phyloP scores from a whole-genome alignment of 2,888 invertebrate species.

The Oxyscelio sp. region DNA sequence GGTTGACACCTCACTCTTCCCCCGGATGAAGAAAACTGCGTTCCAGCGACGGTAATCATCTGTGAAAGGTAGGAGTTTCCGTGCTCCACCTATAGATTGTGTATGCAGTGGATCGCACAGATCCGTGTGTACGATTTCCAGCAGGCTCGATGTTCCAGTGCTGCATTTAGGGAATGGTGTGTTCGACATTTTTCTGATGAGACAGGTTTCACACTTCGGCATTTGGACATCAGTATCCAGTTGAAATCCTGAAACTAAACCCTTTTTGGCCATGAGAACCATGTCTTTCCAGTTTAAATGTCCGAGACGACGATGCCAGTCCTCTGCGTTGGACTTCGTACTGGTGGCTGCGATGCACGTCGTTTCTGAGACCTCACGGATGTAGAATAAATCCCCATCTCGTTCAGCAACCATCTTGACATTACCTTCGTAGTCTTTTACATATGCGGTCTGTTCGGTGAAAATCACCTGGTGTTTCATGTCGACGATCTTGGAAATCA shows the following conservation, averaged over 20 bases:
- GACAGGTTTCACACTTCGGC: too few species aligned
- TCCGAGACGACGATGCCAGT: neutral
- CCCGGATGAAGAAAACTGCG: too few species aligned
- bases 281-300: constrained; percentile 15
- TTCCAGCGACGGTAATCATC: too few species aligned
- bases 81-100: neutral
- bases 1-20: too few species aligned
- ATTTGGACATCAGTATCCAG: too few species aligned
- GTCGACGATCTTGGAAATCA: constrained; percentile 73
- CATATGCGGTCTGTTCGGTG: constrained; percentile 36
- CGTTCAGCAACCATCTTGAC: constrained; percentile 40
- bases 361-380: neutral
- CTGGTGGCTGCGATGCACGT: neutral
- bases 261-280: neutral
- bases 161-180: neutral
- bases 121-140: constrained; percentile 53
- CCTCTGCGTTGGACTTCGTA: neutral
- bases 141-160: neutral
- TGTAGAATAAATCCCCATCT: constrained; percentile 20
- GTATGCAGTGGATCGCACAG: constrained; percentile 69
- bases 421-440: constrained; percentile 23
- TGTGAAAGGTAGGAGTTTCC: too few species aligned
- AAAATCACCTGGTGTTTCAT: constrained; percentile 60
- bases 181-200: too few species aligned
- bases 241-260: too few species aligned